These are phyloP conservation scores for Lepisosteus oculatus DNA, from an alignment of 2,113 vertebrate species.

Conservation along the genomic window DNA sequence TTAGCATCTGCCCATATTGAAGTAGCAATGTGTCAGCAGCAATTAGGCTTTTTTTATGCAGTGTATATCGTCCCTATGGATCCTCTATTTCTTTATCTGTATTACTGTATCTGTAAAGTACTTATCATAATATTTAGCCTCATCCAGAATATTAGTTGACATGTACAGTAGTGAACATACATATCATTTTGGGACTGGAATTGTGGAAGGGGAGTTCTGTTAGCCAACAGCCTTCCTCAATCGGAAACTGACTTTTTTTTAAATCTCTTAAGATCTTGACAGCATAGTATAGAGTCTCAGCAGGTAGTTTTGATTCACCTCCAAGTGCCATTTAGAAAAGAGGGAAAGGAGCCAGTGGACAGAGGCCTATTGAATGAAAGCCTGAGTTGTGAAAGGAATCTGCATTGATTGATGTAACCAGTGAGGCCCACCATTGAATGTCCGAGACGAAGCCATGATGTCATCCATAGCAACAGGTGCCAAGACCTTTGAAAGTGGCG, in stretches of 20 bases:
- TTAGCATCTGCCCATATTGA: no score
- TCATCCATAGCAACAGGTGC: constrained; percentile 63
- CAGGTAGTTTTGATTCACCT: constrained; percentile 26
- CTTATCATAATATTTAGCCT: not conserved
- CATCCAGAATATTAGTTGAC: not conserved
- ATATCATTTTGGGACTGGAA: not conserved
- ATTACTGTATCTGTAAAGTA: not conserved
- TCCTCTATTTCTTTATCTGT: not conserved
- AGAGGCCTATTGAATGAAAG: constrained; percentile 38
- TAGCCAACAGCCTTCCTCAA: constrained; percentile 5
- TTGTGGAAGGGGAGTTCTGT: not conserved
- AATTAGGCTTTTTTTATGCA: no score
- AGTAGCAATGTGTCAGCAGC: no score
- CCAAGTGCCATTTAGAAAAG: constrained; percentile 33
- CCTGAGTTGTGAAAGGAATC: constrained; percentile 6
- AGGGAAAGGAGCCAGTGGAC: constrained; percentile 30
- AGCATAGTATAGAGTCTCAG: constrained; percentile 15
- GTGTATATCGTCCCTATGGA: no score
- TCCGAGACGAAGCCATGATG: constrained; percentile 48
- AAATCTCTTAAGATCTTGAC: constrained; percentile 20
- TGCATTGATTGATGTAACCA: constrained; percentile 36
- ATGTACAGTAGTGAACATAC: constrained; percentile 2
- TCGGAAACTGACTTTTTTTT: constrained; percentile 24
- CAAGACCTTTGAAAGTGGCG: constrained; percentile 20
- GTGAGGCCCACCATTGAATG: constrained; percentile 20